Conservation (phyloP, 2,113 vertebrate species). For the Collichthys lucidus region DNA sequence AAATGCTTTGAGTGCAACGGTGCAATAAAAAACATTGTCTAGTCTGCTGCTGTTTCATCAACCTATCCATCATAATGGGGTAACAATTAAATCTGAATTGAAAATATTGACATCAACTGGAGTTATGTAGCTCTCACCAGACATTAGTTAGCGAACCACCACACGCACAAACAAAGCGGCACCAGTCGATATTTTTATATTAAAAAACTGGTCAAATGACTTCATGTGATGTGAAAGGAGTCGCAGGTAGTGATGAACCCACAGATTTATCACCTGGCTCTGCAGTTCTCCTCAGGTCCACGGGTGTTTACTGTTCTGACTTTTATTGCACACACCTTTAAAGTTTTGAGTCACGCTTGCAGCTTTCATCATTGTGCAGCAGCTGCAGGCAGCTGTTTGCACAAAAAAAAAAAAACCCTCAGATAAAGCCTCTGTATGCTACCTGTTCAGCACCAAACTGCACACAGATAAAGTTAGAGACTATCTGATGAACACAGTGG, state of each 20-base stretch:
- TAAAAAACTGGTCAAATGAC: conserved; percentile 22
- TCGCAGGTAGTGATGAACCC: background rate
- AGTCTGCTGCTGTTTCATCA: conserved; percentile 29
- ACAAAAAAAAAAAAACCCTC: background rate
- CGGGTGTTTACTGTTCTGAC: background rate
- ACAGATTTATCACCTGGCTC: background rate
- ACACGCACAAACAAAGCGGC: conserved; percentile 17
- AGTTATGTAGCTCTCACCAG: conserved; percentile 13
- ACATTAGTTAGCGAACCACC: conserved; percentile 37
- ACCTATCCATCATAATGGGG: conserved; percentile 46
- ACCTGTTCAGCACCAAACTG: background rate
- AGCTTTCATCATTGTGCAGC: background rate
- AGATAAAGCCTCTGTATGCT: background rate
- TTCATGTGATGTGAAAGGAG: conserved; percentile 21
- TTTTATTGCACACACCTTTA: background rate
- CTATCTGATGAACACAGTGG: background rate
- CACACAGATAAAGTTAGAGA: background rate
- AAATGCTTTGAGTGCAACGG: background rate
- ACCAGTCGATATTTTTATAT: conserved; percentile 43
- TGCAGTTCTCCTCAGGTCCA: background rate
- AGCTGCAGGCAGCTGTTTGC: background rate
- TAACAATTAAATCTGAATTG: conserved; percentile 43
- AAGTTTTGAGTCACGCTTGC: background rate
- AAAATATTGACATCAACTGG: conserved; percentile 32
- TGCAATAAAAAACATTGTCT: conserved; percentile 2